Percentiles rank a stretch among this genome's conserved stretches.
phyloP scores from a whole-genome alignment of 1,140 invertebrate genomes.

The Vollenhovia emeryi region DNA sequence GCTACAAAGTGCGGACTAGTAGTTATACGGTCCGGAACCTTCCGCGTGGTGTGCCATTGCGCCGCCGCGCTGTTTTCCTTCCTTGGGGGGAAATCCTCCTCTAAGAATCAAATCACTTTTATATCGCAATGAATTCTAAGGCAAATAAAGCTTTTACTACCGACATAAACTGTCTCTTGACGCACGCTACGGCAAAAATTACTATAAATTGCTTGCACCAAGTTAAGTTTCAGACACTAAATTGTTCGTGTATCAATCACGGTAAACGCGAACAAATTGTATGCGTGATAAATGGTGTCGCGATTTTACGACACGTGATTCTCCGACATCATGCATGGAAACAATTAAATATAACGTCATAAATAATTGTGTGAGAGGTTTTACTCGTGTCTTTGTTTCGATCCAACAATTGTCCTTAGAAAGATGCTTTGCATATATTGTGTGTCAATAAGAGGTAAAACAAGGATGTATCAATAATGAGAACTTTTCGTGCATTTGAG shows the following conservation, averaged over 20 bases:
- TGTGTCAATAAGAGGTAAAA: not conserved
- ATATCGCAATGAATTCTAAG: slow-evolving; percentile 34
- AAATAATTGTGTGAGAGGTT: not conserved
- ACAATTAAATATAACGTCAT: not conserved
- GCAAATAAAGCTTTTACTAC: slow-evolving; percentile 38
- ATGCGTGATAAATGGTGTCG: not conserved
- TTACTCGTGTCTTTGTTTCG: not conserved
- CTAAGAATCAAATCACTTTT: slow-evolving; percentile 55
- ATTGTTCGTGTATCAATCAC: slow-evolving; percentile 16
- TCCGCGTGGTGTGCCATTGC: not conserved
- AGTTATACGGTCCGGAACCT: slow-evolving; percentile 5
- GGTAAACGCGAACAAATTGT: slow-evolving; percentile 13
- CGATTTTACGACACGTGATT: slow-evolving; percentile 10
- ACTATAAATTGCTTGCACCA: not conserved
- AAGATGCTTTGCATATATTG: not conserved
- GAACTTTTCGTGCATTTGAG: too few relatives aligned
- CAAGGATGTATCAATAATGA: too few relatives aligned
- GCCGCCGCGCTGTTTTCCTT: not conserved
- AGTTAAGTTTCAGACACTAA: slow-evolving; percentile 36
- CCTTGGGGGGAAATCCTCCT: not conserved
- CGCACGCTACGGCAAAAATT: slow-evolving; percentile 9
- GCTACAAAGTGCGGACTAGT: slow-evolving; percentile 26
- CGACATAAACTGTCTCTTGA: slow-evolving; percentile 8
- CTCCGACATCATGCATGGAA: too few relatives aligned
- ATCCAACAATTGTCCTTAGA: not conserved